phyloP scores from a whole-genome alignment of 2,797 vertebrate genomes.

The Caiman crocodilus region DNA sequence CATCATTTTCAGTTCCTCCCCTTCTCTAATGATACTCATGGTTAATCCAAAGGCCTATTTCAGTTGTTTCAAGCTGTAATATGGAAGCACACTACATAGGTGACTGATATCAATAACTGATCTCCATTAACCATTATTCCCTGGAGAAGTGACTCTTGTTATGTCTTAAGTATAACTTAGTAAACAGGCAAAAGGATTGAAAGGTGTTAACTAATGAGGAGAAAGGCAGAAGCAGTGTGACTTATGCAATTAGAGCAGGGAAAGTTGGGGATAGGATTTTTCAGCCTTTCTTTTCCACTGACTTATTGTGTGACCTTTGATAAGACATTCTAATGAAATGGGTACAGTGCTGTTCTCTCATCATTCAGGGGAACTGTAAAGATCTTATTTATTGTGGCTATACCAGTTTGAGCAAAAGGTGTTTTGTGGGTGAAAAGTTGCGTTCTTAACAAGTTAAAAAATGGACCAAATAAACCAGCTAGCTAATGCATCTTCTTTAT shows the following conservation, averaged over 20 bases:
- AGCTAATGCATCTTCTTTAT: background rate
- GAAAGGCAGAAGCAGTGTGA: background rate
- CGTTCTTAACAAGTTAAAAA: background rate
- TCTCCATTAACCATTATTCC: fast-evolving
- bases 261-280: background rate
- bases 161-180: background rate
- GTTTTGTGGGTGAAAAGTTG: background rate
- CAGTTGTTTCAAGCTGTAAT: background rate
- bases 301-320: background rate
- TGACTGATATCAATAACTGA: background rate
- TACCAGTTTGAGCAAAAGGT: background rate
- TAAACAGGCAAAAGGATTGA: background rate
- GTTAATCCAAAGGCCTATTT: background rate
- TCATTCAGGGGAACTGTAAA: background rate
- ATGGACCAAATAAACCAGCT: background rate
- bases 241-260: background rate
- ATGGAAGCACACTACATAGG: background rate
- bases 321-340: background rate
- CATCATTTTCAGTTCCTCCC: background rate
- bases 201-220: background rate
- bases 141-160: background rate
- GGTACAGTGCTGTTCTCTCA: background rate
- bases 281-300: background rate
- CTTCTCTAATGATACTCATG: background rate
- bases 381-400: too few species aligned